Evolutionary conservation across 30 jellyfish, hydroid and myxozoan species (phyloP).

Genomic region (Aurelia aurita complex sp. Pacific): DNA sequence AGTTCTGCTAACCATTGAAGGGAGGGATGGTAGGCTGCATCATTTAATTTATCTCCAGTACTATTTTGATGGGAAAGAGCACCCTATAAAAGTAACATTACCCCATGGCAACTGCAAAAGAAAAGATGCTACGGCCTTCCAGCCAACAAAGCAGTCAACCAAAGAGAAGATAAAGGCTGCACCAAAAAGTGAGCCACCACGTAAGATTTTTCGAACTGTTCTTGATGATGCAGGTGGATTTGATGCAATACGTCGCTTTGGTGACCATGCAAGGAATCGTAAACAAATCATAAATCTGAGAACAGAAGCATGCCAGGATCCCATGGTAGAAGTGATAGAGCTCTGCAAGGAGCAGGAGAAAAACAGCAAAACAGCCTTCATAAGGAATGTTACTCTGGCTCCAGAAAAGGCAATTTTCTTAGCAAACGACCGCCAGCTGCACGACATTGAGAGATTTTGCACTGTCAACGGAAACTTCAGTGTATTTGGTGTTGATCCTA

Average conservation of each 20-base stretch:
- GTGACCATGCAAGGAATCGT: neutral
- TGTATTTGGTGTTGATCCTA: slow-evolving; percentile 25
- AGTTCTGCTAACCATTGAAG: no score
- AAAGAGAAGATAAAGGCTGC: slow-evolving; percentile 2
- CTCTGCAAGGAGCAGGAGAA: slow-evolving; percentile 7
- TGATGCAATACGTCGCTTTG: no score
- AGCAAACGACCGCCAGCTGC: slow-evolving; percentile 8
- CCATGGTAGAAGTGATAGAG: slow-evolving; percentile 1
- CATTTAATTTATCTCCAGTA: no score
- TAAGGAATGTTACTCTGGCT: slow-evolving; percentile 14
- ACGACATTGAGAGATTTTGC: slow-evolving; percentile 14
- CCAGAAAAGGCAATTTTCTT: slow-evolving; percentile 9
- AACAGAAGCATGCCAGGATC: slow-evolving; percentile 6
- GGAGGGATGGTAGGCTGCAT: no score
- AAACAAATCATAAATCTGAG: slow-evolving; percentile 2
- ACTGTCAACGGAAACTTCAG: neutral
- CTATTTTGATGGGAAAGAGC: slow-evolving; percentile 1
- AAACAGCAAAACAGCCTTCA: neutral
- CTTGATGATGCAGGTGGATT: no score
- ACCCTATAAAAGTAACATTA: slow-evolving; percentile 1
- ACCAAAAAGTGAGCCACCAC: neutral
- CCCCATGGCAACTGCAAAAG: slow-evolving; percentile 3
- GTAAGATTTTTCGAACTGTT: no score
- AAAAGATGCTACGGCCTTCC: neutral
- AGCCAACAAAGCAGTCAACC: neutral